Evolutionary conservation across 23 tunicate genomes (phyloP).

Genomic region (Corella eumyota): DNA sequence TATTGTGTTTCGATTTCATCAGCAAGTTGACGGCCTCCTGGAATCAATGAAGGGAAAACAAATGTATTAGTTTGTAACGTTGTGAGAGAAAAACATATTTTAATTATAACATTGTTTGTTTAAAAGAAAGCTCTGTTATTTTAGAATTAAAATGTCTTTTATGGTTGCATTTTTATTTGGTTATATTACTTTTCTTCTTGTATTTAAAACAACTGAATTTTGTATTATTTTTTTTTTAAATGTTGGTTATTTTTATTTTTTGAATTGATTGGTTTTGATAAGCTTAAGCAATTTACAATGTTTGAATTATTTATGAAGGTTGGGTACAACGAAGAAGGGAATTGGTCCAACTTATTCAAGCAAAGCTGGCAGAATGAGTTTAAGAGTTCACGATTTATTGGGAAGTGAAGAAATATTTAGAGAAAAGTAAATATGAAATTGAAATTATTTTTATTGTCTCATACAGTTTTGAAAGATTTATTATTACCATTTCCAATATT

Average conservation of each 20-base stretch:
- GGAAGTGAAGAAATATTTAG: conserved; percentile 47
- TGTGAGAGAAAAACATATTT: too few relatives aligned
- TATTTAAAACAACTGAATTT: too few relatives aligned
- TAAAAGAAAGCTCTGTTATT: neutral
- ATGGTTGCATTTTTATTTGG: neutral
- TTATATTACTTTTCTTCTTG: too few relatives aligned
- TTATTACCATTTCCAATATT: too few relatives aligned
- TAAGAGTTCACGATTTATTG: conserved; percentile 68
- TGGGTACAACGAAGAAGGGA: conserved; percentile 98
- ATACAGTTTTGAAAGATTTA: too few relatives aligned
- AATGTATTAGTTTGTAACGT: conserved; percentile 40
- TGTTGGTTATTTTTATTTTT: too few relatives aligned
- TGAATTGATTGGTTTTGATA: too few relatives aligned
- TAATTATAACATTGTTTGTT: too few relatives aligned
- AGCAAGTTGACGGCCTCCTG: conserved; percentile 57
- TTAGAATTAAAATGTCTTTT: neutral
- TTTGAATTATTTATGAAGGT: too few relatives aligned
- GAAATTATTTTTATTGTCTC: too few relatives aligned
- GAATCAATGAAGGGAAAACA: conserved; percentile 73
- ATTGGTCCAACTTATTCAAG: conserved; percentile 95
- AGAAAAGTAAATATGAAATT: conserved; percentile 43
- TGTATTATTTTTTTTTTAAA: too few relatives aligned
- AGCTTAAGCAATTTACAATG: too few relatives aligned
- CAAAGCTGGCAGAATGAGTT: conserved; percentile 67
- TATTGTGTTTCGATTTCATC: conserved; percentile 85